Evolutionary conservation across 1,140 invertebrate species (phyloP).

Genomic region (Heterodera carotae): DNA sequence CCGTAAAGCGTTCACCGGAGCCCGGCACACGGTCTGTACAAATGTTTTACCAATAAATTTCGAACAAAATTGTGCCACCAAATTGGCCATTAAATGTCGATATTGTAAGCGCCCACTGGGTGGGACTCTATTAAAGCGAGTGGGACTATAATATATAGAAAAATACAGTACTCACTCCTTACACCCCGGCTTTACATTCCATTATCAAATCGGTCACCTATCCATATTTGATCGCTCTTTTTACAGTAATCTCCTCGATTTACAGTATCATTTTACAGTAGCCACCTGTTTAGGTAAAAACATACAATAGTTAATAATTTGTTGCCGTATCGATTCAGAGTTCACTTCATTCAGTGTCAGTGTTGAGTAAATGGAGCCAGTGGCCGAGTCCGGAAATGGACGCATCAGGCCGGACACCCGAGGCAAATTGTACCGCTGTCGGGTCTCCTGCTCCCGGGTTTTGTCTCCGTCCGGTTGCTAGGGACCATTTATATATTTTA

Average conservation of each 20-base stretch:
- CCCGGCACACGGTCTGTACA: conserved; percentile 49
- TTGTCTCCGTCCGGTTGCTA: conserved; percentile 58
- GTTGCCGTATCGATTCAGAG: conserved; percentile 51
- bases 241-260: not conserved
- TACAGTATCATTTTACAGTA: not conserved
- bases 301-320: conserved; percentile 52
- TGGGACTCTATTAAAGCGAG: no score
- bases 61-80: conserved; percentile 8
- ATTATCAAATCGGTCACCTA: no score
- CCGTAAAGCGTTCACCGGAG: conserved; percentile 50
- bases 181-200: no score
- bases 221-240: not conserved
- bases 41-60: conserved; percentile 17
- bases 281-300: not conserved
- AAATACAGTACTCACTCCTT: no score
- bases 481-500: not conserved
- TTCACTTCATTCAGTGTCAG: conserved; percentile 56
- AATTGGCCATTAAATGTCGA: no score
- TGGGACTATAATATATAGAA: no score
- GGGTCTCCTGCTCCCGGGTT: conserved; percentile 53
- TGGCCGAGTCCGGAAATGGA: conserved; percentile 53
- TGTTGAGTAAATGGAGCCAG: conserved; percentile 51
- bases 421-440: conserved; percentile 51
- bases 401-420: conserved; percentile 51
- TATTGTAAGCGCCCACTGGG: no score